phyloP scores from a whole-genome alignment of 1,140 invertebrate species.

The Rhyzopertha dominica region DNA sequence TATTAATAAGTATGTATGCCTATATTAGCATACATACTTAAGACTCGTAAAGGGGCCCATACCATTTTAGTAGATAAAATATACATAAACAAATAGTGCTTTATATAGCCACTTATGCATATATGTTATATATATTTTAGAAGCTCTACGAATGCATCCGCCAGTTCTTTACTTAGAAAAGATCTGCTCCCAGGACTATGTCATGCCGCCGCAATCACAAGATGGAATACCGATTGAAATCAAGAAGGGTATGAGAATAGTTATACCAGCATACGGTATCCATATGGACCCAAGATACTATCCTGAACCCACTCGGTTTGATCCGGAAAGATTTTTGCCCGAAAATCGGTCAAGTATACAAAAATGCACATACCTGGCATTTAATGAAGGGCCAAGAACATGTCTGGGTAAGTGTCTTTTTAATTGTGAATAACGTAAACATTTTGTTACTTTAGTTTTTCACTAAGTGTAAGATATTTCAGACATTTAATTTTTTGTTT shows the following conservation, averaged over 20 bases:
- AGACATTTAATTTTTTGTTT: no score
- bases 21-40: no score
- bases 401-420: slow-evolving; percentile 50
- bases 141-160: slow-evolving; percentile 48
- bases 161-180: slow-evolving; percentile 39
- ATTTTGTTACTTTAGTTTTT: no score
- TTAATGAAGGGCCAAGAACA: slow-evolving; percentile 60
- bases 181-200: slow-evolving; percentile 25
- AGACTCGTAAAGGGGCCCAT: no score
- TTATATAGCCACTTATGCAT: no score
- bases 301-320: slow-evolving; percentile 53
- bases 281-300: slow-evolving; percentile 52
- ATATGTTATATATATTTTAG: slow-evolving; percentile 36
- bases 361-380: slow-evolving; percentile 50
- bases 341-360: slow-evolving; percentile 39
- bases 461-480: no score
- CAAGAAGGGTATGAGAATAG: slow-evolving; percentile 49
- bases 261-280: slow-evolving; percentile 53
- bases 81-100: no score
- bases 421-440: no score
- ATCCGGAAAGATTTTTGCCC: slow-evolving; percentile 57
- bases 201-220: slow-evolving; percentile 28
- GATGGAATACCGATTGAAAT: slow-evolving; percentile 37
- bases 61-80: no score
- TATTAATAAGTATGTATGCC: no score